A percentile compares a stretch with the other conserved stretches of the same genome.
Conservation (phyloP, 2,888 invertebrate genomes). For the Drosophila histrio region DNA sequence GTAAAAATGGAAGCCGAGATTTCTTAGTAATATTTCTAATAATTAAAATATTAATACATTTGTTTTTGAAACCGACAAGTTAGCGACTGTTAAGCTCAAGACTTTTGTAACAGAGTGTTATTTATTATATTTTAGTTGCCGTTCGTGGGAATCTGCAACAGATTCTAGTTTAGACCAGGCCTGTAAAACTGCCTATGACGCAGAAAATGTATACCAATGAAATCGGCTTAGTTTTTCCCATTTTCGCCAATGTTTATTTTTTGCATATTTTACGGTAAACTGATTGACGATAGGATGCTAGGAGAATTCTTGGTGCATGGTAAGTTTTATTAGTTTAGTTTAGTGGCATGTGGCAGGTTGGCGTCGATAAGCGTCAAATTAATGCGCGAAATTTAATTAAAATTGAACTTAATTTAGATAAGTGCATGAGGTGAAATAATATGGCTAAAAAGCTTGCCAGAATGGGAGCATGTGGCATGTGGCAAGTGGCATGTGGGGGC, state of each 20-base stretch:
- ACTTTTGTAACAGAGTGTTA: not conserved
- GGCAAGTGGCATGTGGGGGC: not conserved
- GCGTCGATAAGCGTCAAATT: conserved; percentile 33
- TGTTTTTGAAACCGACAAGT: no score
- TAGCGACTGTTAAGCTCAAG: not conserved
- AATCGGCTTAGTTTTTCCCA: conserved; percentile 48
- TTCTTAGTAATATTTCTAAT: no score
- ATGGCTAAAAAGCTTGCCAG: not conserved
- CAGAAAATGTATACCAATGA: conserved; percentile 51
- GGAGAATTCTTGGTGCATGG: not conserved
- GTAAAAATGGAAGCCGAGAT: not conserved
- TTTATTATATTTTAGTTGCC: not conserved
- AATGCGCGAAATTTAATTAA: conserved; percentile 67
- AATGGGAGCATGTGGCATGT: not conserved
- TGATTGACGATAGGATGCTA: conserved; percentile 1
- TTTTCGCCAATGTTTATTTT: conserved; percentile 1
- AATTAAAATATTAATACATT: no score
- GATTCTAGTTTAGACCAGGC: not conserved
- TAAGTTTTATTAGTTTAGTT: conserved; percentile 24
- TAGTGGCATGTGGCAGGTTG: not conserved
- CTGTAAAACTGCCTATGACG: conserved; percentile 1
- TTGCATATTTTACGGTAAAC: not conserved
- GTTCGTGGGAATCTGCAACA: not conserved
- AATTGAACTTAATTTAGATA: conserved; percentile 60
- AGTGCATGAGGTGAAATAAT: conserved; percentile 46